Evolutionary conservation across 2,113 vertebrate genomes (phyloP), one percentile per base, ranked within the genome.

Genomic region (Notarius quadriscutis): DNA sequence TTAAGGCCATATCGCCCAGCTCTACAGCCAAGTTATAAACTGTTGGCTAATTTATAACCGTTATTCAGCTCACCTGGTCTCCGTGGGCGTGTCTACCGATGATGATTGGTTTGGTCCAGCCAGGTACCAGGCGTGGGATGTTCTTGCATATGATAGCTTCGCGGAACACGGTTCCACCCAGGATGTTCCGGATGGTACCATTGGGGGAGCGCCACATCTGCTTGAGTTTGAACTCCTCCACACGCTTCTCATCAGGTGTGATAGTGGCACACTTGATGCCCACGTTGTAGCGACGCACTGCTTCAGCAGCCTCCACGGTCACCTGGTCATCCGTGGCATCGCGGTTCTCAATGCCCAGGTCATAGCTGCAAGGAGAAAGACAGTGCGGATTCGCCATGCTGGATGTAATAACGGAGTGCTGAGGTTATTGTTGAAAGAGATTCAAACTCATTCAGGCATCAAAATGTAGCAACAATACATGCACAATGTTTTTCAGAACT

Each of bases 171-270:
- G 98, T 99, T 83, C 98, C 98, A 11, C 98, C 98, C 5, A 99
- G 94, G 93, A 99, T 99, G 93, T 99, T 99, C 27, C 98, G 95
- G 92, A 99, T 99, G 88, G 98, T 99, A 60, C 98, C 98, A 22
- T 99, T 99, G 27, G 98, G 98, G 0, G 98, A 99, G 65, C 98
- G 97, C 98, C 98, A 99, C 98, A 99, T 99, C 92, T 98, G 95
- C 92, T 99, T 99, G 50, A 99, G 84, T 89, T 97, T 98, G 94
- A 99, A 99, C 92, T 99, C 98, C 90, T 98, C 97, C 74, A 99
- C 97, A 2, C 98, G 96, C 0, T 98, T 98, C 94, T 99, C 98
- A 58, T 99, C 98, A 0, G 98, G 98, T 18, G 97, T 99, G 94
- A 99, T 99, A 85, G 98, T 99, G 88, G 98, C 98, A 75, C 98